Evolutionary conservation across 2,113 vertebrate genomes (phyloP).

Genomic region (Andinoacara biseriatus): DNA sequence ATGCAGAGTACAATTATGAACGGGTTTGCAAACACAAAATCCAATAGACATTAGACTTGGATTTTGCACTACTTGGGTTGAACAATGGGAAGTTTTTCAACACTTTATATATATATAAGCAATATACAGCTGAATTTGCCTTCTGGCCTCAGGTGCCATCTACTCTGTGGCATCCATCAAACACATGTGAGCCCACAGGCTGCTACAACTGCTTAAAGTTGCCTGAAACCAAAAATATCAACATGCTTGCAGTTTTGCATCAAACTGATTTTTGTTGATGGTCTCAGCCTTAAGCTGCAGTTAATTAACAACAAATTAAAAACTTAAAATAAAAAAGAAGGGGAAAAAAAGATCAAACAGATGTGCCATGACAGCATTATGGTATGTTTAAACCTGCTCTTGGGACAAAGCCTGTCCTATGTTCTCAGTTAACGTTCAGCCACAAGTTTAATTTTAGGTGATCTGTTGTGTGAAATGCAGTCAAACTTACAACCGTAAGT

Average conservation of each 20-base stretch:
- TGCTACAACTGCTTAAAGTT: not conserved
- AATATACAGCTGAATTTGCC: slow-evolving; percentile 69
- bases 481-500: not conserved
- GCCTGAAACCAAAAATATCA: slow-evolving; percentile 42
- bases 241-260: slow-evolving; percentile 7
- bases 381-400: not conserved
- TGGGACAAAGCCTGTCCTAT: not conserved
- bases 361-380: not conserved
- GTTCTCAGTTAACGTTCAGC: not conserved
- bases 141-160: slow-evolving; percentile 69
- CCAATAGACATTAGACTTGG: not conserved
- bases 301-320: not conserved
- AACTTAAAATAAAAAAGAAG: not conserved
- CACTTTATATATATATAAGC: slow-evolving; percentile 40
- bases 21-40: slow-evolving; percentile 1
- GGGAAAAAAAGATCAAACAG: not conserved
- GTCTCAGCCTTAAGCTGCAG: not conserved
- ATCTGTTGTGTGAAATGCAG: not conserved
- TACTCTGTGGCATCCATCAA: slow-evolving; percentile 72
- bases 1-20: slow-evolving; percentile 1
- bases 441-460: slow-evolving; percentile 25
- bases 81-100: no score
- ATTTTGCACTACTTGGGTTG: not conserved
- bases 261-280: not conserved
- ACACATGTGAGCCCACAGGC: slow-evolving; percentile 62